Percentiles rank a stretch among this genome's conserved stretches.
Conservation (phyloP, 2,113 vertebrate species). For the Mustelus asterias region DNA sequence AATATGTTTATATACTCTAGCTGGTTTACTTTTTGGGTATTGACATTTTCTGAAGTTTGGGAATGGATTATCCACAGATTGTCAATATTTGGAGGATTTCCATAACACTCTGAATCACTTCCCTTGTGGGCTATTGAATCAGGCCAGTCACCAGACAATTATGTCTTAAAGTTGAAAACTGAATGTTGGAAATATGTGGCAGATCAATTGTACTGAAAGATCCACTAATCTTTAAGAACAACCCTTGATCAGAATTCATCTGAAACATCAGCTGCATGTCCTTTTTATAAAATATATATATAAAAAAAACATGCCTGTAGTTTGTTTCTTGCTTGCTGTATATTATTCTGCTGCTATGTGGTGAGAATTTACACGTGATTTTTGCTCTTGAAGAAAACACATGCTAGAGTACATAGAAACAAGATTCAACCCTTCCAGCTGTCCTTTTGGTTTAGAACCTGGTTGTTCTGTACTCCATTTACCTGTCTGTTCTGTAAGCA, state of each 20-base stretch:
- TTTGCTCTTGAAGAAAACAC: too few species aligned
- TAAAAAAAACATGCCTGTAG: background rate
- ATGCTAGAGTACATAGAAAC: background rate
- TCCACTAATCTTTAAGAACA: background rate
- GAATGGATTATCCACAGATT: background rate
- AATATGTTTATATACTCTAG: background rate
- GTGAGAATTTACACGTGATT: background rate
- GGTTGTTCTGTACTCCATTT: background rate
- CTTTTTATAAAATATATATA: background rate
- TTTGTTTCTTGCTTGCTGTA: background rate
- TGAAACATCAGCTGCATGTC: background rate
- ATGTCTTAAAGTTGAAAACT: background rate
- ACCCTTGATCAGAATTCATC: background rate
- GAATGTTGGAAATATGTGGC: background rate
- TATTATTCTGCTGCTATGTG: background rate
- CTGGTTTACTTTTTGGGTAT: background rate
- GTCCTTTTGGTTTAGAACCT: background rate
- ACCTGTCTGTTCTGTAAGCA: background rate
- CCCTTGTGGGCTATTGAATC: background rate
- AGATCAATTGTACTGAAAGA: background rate
- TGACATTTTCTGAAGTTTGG: background rate
- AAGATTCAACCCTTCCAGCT: background rate
- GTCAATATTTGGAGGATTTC: background rate
- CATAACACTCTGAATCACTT: background rate
- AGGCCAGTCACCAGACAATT: background rate